Percentiles rank a stretch among this genome's conserved stretches.
Evolutionary conservation across 2,888 invertebrate genomes (phyloP).

Genomic region (Acronicta aceris): DNA sequence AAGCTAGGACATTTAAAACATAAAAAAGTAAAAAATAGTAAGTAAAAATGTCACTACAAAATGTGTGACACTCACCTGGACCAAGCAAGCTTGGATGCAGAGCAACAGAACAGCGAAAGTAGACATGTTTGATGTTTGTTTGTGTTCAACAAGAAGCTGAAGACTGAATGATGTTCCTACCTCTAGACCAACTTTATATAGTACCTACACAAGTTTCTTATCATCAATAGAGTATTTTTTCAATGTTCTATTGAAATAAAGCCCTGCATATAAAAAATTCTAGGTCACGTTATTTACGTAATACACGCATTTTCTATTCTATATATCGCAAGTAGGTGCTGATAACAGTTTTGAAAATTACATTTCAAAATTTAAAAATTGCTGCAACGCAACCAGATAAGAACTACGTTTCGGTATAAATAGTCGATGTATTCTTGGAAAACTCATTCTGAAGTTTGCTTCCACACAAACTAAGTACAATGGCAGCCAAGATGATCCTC

Average conservation of each 20-base stretch:
- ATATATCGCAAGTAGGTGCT: neutral
- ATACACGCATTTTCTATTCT: slow-evolving; percentile 3
- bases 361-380: neutral
- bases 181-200: slow-evolving; percentile 2
- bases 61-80: neutral
- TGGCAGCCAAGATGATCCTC: slow-evolving; percentile 59
- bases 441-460: slow-evolving; percentile 3
- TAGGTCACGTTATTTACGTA: neutral
- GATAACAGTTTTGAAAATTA: slow-evolving; percentile 8
- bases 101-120: slow-evolving; percentile 34
- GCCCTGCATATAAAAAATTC: neutral
- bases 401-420: slow-evolving; percentile 19
- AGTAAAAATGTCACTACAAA: no score
- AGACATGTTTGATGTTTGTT: slow-evolving; percentile 35
- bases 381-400: slow-evolving; percentile 8
- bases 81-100: slow-evolving; percentile 47
- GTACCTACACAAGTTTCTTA: neutral
- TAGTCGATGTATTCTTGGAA: slow-evolving; percentile 16
- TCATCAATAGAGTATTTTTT: neutral
- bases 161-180: slow-evolving; percentile 16
- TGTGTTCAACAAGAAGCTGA: slow-evolving; percentile 16
- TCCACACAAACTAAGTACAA: slow-evolving; percentile 36
- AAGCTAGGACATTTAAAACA: no score
- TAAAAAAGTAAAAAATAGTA: no score
- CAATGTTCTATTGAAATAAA: neutral